Conservation (phyloP, 2,888 invertebrate genomes). For the Lochmaea capreae region DNA sequence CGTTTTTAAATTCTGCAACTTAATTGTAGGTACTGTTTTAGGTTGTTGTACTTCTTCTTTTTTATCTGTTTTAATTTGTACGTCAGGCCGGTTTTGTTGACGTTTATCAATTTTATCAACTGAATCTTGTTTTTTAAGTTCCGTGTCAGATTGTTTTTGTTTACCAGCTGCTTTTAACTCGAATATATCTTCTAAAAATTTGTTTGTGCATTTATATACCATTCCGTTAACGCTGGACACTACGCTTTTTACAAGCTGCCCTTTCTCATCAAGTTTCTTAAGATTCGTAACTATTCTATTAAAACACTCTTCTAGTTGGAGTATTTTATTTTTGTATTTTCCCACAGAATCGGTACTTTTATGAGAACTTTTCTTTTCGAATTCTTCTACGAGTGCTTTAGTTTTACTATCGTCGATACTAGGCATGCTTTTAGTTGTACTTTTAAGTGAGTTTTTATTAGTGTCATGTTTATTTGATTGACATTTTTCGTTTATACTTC, state of each 20-base stretch:
- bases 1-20: too few species aligned
- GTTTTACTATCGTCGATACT: not conserved
- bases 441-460: not conserved
- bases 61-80: too few species aligned
- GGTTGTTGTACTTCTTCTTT: too few species aligned
- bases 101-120: too few species aligned
- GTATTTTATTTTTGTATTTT: not conserved
- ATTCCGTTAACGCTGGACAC: not conserved
- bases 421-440: not conserved
- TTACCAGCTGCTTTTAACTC: not conserved
- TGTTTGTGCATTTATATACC: not conserved
- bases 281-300: not conserved
- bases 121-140: not conserved
- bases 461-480: not conserved
- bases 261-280: not conserved
- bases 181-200: not conserved
- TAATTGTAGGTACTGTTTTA: too few species aligned
- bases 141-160: not conserved
- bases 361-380: not conserved
- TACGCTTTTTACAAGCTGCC: not conserved
- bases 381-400: not conserved
- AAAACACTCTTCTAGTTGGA: slow-evolving; percentile 4
- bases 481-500: not conserved
- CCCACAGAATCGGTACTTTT: not conserved
- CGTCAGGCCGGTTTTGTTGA: too few species aligned